Base-by-base conservation (phyloP, 2,888 invertebrate species). In the Andrena flavipes region DNA sequence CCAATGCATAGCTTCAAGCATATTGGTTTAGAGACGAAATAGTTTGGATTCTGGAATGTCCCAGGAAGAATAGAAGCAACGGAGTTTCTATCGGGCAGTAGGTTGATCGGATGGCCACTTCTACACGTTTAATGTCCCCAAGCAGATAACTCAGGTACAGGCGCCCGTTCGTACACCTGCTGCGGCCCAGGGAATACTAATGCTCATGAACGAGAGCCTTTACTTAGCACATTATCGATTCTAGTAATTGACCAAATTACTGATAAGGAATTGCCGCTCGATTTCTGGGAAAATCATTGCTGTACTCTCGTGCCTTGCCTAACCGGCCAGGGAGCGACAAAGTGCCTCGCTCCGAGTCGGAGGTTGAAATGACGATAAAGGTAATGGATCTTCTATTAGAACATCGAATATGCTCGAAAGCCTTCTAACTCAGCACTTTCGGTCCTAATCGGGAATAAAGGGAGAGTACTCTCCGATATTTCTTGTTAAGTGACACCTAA, bases 311-410 rank as follows among this genome's bases (percentile, higher is more conserved):
- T 59, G 16, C 68, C 67, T 60, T 72, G 16, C 68, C 70, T 8
- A 68, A 48, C 23, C n/a, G 56, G 48, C 26, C 60, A 26, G 42
- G 67, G 10, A 65, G 68, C 76, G 72, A 80, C 78, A 80, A 76
- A 86, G 79, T 84, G 77, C 76, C 80, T 56, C 65, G 67, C 70
- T 73, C 64, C 35, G 68, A 60, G 51, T 76, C 86, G 76, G 85
- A 85, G 87, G 88, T 74, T 82, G 84, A 67, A 69, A 86, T 82
- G 88, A 85, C 89, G 92, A 92, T 92, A 92, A 89, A 87, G 91
- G 91, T 92, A 91, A 93, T 92, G 92, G 92, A 90, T 88, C 88
- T 88, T 91, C 91, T 90, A 90, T 91, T 89, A 89, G 89, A 84
- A 74, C 62, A 77, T 51, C 67, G 75, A 64, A 76, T 75, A 75